Evolutionary conservation across 1,140 invertebrate species (phyloP).

Genomic region (honey bee (Apis mellifera)): DNA sequence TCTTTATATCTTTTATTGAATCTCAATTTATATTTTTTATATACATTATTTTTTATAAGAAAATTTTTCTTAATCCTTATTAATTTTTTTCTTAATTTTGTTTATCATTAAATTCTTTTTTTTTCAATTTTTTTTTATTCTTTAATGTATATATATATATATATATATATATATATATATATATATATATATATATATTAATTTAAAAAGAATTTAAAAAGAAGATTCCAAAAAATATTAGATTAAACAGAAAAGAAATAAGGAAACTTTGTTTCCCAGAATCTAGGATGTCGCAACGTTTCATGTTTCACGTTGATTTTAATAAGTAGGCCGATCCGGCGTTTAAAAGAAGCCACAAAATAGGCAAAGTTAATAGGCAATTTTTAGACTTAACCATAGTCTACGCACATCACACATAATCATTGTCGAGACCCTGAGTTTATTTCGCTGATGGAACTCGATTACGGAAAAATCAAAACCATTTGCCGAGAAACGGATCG

Average conservation of each 20-base stretch:
- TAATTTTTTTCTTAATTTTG: too few species aligned
- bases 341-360: conserved; percentile 49
- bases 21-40: too few species aligned
- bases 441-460: conserved; percentile 16
- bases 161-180: too few species aligned
- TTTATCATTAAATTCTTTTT: too few species aligned
- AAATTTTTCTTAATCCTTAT: too few species aligned
- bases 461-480: conserved; percentile 51
- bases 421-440: conserved; percentile 42
- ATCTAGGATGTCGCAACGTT: conserved; percentile 49
- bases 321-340: conserved; percentile 39
- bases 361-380: conserved; percentile 39
- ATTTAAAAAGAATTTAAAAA: too few species aligned
- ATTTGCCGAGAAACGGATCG: conserved; percentile 2
- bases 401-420: conserved; percentile 61
- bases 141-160: too few species aligned
- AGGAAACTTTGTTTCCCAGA: conserved; percentile 1
- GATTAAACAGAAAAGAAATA: background rate
- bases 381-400: conserved; percentile 58
- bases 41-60: too few species aligned
- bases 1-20: too few species aligned
- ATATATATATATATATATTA: too few species aligned
- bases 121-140: too few species aligned
- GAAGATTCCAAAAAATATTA: background rate
- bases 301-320: conserved; percentile 39